A percentile compares a stretch with the other conserved stretches of the same genome.
phyloP scores from a whole-genome alignment of 2,888 invertebrate species.

The Drosophila acutilabella region DNA sequence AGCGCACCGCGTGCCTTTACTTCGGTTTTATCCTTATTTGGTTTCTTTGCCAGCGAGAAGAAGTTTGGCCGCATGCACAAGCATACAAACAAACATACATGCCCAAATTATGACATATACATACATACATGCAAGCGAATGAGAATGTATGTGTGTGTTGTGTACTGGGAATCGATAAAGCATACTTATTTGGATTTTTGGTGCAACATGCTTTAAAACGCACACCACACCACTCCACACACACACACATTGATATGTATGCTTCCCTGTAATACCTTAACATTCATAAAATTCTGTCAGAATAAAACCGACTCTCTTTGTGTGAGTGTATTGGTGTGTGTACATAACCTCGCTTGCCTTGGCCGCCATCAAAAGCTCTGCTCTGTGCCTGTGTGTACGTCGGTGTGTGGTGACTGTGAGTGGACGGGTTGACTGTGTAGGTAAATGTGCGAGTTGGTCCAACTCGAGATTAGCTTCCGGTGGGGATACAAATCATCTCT shows the following conservation, averaged over 20 bases:
- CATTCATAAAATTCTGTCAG: conserved; percentile 15
- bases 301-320: conserved; percentile 25
- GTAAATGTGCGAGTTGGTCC: conserved; percentile 59
- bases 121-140: conserved; percentile 10
- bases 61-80: conserved; percentile 18
- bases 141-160: conserved; percentile 22
- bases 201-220: conserved; percentile 77
- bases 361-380: conserved; percentile 55
- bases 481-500: conserved; percentile 79
- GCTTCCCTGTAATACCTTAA: conserved; percentile 20
- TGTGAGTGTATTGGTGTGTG: background rate
- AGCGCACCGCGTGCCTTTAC: conserved; percentile 52
- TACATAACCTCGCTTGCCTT: conserved; percentile 51
- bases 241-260: conserved; percentile 22
- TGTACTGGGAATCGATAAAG: conserved; percentile 71
- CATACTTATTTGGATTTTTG: conserved; percentile 80
- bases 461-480: conserved; percentile 80
- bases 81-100: background rate
- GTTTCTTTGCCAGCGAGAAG: conserved; percentile 45
- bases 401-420: conserved; percentile 17
- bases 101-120: too few species aligned
- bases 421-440: conserved; percentile 18
- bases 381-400: conserved; percentile 8
- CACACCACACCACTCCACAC: too few species aligned
- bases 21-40: conserved; percentile 70